Evolutionary conservation across 2,113 vertebrate species (phyloP), one percentile per base, ranked within the genome.

Genomic region (Apodemus speciosus): DNA sequence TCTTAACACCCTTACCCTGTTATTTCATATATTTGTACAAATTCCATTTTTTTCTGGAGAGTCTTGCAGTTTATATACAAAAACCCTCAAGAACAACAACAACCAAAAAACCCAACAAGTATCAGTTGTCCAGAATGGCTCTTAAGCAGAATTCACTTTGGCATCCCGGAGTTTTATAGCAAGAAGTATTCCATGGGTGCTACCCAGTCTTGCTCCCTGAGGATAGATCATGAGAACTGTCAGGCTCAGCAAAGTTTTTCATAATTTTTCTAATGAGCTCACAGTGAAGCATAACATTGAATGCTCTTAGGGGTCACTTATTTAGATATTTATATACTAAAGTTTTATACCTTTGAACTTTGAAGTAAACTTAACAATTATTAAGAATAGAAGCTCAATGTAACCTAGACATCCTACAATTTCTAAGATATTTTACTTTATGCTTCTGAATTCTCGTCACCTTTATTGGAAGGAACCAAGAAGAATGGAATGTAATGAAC

Each of bases 301-400:
- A 90, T 64, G 9, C 32, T n/a, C 0, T 79, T 69, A 71, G 14
- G 21, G 27, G 15, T 14, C 51, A 66, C 3, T 66, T 88, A 13
- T 77, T 88, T 88, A 86, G n/a, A 23, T 38, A 79, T 88, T 85
- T 90, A 81, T 76, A 35, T 66, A 81, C 56, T 20, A 86, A 32
- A 32, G 16, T 90, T 95, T 91, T 87, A 72, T 0, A 91, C 18
- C 2, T 68, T 81, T 43, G 73, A 79, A 68, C 60, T 93, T 30
- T 89, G 32, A 43, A 75, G 8, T 66, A 68, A 93, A 94, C 51
- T 25, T 21, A 8, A 5, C 7, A 71, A 79, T 96, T 95, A 88
- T 77, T 81, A 77, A 51, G 27, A 15, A 84, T 27, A 66, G 27
- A 58, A 5, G 13, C 85, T 68, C 83, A 86, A 13, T 27, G 13